These are phyloP conservation scores for Gasteruption jaculator DNA, from an alignment of 2,888 invertebrate genomes.

Conservation along the genomic window DNA sequence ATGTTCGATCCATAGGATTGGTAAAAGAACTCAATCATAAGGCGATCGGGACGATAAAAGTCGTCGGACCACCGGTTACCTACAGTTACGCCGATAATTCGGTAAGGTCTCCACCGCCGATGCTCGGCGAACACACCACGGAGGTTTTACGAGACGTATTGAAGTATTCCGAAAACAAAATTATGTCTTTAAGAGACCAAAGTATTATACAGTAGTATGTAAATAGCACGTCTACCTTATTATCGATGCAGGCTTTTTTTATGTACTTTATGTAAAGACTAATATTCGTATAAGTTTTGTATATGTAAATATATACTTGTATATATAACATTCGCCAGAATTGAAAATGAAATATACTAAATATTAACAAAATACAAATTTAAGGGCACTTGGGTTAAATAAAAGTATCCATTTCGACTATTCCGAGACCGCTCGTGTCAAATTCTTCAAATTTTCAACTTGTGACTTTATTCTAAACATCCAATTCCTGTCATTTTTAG, in stretches of 20 bases:
- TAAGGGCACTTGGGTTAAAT: too few relatives aligned
- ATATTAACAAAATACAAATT: too few relatives aligned
- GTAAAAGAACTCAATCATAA: constrained; percentile 71
- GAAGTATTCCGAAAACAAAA: constrained; percentile 59
- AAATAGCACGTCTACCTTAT: constrained; percentile 5
- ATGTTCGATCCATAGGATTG: constrained; percentile 69
- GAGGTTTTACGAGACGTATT: constrained; percentile 68
- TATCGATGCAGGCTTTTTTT: background rate
- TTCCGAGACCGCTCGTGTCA: too few relatives aligned
- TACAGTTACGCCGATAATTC: constrained; percentile 71
- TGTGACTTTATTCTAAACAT: too few relatives aligned
- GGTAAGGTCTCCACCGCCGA: constrained; percentile 74
- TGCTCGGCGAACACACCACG: constrained; percentile 82
- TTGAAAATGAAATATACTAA: too few relatives aligned
- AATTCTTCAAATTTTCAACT: too few relatives aligned
- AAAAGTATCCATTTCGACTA: too few relatives aligned
- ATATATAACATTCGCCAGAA: too few relatives aligned
- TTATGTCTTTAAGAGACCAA: constrained; percentile 53
- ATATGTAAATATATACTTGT: constrained; percentile 1
- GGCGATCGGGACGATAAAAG: constrained; percentile 65
- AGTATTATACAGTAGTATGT: constrained; percentile 52
- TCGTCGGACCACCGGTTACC: constrained; percentile 83
- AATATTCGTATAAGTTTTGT: constrained; percentile 19
- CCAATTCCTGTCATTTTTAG: too few relatives aligned
- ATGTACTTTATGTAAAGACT: constrained; percentile 9